Conservation (phyloP, 2,888 invertebrate genomes). For the Lydus trimaculatus region DNA sequence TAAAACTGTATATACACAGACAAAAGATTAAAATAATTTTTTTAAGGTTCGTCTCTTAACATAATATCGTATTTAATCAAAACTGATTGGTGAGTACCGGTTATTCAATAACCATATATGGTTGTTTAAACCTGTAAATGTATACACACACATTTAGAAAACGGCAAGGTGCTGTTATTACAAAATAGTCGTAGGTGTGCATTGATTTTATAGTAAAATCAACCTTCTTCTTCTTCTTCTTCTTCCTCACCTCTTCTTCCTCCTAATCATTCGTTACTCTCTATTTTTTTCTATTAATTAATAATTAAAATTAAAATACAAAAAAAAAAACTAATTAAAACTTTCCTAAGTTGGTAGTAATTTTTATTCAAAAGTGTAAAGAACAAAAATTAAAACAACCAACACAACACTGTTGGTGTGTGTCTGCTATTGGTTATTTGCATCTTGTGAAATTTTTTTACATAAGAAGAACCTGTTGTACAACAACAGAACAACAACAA, state of each 20-base stretch:
- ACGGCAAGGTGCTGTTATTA: conserved; percentile 1
- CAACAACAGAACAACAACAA: background rate
- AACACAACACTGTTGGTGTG: too few species aligned
- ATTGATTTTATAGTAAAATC: background rate
- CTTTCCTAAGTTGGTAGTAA: too few species aligned
- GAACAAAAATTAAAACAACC: too few species aligned
- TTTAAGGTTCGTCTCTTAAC: background rate
- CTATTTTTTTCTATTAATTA: background rate
- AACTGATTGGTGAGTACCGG: background rate
- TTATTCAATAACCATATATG: conserved; percentile 1
- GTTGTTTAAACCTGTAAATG: background rate
- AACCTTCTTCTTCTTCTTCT: too few species aligned
- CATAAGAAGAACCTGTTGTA: background rate
- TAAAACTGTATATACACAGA: background rate
- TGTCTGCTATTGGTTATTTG: background rate
- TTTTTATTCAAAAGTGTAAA: too few species aligned
- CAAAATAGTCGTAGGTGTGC: background rate
- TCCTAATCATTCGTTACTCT: too few species aligned
- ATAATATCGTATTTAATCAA: background rate
- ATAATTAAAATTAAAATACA: background rate
- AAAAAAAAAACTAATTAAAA: too few species aligned
- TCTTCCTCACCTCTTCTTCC: too few species aligned
- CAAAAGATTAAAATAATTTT: background rate
- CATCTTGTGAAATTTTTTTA: background rate
- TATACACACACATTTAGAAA: background rate